Base-by-base conservation (phyloP, 1,140 invertebrate genomes). In the Zophobas morio region DNA sequence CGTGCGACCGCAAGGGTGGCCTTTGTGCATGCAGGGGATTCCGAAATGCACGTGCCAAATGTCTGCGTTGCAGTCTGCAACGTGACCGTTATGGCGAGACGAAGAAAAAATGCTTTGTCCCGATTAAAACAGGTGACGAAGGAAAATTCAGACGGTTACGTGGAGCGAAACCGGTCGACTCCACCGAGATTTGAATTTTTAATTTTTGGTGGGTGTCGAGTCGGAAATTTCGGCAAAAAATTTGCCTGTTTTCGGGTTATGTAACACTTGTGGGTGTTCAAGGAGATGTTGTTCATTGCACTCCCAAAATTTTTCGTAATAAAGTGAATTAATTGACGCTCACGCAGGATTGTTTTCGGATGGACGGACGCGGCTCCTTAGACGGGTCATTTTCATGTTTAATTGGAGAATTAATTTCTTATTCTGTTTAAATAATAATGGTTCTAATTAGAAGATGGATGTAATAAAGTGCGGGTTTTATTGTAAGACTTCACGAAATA, bases 61-160 rank as follows among this genome's bases (percentile, higher is more conserved):
- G 60, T 66, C 60, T 66, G 20, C 60, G 37, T 66, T 66, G 60
- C 60, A 66, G 60, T 66, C 60, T 66, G 60, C 60, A 66, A 66
- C 4, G 2, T 20, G n/a, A 51, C 60, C 60, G 60, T 42, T 66
- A 63, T 20, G 36, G 37, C 57, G 20, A 57, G 54, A 63, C 35
- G 36, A 63, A 34, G 37, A 63, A 51, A 51, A 51, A 51, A 20
- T 6, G 35, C 57, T 66, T 66, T 66, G 60, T 33, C 37, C 6
- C 37, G 6, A 33, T 47, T 36, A 32, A 51, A 66, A 66, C 60
- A 66, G 60, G 60, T 66, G 60, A 66, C 60, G 2, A 34, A 35
- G 54, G 20, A 37, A 51, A 51, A 40, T 63, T 39, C 57, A 34
- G 36, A 63, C 36, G 60, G 60, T 66, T 66, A 42, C n/a, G n/a